phyloP scores from a whole-genome alignment of 2,888 invertebrate genomes.

The Ochropleura leucogaster region DNA sequence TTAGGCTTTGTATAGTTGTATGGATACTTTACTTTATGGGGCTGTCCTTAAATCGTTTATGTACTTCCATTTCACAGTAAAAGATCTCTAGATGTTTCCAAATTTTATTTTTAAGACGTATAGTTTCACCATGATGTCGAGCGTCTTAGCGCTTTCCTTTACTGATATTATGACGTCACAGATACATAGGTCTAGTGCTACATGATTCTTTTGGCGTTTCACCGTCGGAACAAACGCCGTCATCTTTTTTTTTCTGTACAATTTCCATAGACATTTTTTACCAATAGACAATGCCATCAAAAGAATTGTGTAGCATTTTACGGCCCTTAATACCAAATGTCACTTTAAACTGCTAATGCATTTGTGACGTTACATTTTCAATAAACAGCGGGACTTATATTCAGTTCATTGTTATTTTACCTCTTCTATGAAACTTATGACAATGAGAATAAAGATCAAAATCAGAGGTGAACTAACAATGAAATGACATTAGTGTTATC shows the following conservation, averaged over 20 bases:
- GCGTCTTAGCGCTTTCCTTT: slow-evolving; percentile 63
- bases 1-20: slow-evolving; percentile 79
- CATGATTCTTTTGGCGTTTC: neutral
- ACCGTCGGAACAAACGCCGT: neutral
- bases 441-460: neutral
- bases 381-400: slow-evolving; percentile 60
- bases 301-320: neutral
- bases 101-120: slow-evolving; percentile 76
- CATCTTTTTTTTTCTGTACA: neutral
- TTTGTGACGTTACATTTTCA: slow-evolving; percentile 50
- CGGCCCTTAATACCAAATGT: slow-evolving; percentile 23
- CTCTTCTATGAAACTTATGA: neutral
- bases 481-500: slow-evolving; percentile 70
- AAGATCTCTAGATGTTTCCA: slow-evolving; percentile 84
- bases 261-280: neutral
- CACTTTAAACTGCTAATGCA: slow-evolving; percentile 20
- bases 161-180: slow-evolving; percentile 62
- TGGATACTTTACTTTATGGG: slow-evolving; percentile 67
- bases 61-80: slow-evolving; percentile 78
- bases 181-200: slow-evolving; percentile 3
- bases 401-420: neutral
- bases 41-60: slow-evolving; percentile 69
- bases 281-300: neutral
- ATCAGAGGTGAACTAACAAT: neutral
- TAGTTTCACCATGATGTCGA: slow-evolving; percentile 69